A percentile compares a stretch with the other conserved stretches of the same genome.
These are phyloP conservation scores for Epinotia brunnichana DNA, from an alignment of 2,888 invertebrate species.

Conservation along the genomic window DNA sequence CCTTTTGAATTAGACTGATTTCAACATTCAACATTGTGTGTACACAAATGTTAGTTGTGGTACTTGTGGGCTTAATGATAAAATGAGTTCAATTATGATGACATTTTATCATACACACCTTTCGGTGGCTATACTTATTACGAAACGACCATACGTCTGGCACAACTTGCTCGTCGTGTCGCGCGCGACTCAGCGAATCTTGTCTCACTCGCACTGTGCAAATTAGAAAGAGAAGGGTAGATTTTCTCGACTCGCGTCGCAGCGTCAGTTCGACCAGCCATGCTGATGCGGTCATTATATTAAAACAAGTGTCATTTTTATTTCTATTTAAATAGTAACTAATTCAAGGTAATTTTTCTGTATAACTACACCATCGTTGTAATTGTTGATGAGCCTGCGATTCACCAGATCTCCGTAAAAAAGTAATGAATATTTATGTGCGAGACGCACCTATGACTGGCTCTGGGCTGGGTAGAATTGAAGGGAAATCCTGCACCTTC, in stretches of 20 bases:
- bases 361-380: background rate
- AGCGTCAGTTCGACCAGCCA: too few relatives aligned
- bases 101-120: constrained; percentile 32
- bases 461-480: too few relatives aligned
- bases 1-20: constrained; percentile 19
- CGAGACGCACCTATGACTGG: too few relatives aligned
- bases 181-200: too few relatives aligned
- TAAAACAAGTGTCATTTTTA: background rate
- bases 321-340: background rate
- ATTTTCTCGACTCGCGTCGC: too few relatives aligned
- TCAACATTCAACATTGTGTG: constrained; percentile 35
- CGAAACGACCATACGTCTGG: background rate
- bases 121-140: constrained; percentile 12
- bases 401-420: background rate
- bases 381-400: background rate
- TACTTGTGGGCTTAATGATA: constrained; percentile 27
- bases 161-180: too few relatives aligned
- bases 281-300: background rate
- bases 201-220: too few relatives aligned
- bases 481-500: too few relatives aligned
- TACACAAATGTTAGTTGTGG: constrained; percentile 31
- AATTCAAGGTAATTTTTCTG: background rate
- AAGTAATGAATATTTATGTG: too few relatives aligned
- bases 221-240: too few relatives aligned
- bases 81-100: constrained; percentile 36